Evolutionary conservation across 1,140 invertebrate species (phyloP).

Genomic region (Brachionus calyciflorus): DNA sequence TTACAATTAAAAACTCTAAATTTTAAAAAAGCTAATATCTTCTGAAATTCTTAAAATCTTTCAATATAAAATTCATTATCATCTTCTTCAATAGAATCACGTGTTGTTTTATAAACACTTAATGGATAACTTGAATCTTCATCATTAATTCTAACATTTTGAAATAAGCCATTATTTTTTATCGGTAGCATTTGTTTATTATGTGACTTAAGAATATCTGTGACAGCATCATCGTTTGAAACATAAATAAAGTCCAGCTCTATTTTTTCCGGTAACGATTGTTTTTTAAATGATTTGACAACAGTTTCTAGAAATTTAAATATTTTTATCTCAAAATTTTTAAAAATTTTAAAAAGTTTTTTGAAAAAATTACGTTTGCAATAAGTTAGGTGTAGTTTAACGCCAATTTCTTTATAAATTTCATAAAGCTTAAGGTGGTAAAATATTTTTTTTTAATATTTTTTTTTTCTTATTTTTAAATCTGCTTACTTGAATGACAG

Average conservation of each 20-base stretch:
- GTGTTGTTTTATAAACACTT: background rate
- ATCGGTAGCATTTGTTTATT: background rate
- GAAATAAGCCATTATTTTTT: background rate
- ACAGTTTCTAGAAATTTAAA: background rate
- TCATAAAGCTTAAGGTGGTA: background rate
- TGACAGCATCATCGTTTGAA: constrained; percentile 23
- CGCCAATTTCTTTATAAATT: constrained; percentile 22
- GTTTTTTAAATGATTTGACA: background rate
- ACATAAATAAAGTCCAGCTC: constrained; percentile 22
- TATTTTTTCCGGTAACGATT: background rate
- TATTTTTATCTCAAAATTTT: background rate
- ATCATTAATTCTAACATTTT: constrained; percentile 33
- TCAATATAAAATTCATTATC: background rate
- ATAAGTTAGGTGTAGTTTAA: background rate
- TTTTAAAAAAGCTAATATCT: too few species aligned
- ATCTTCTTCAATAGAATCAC: background rate
- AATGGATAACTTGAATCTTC: background rate
- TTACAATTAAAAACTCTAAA: too few species aligned
- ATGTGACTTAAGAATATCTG: background rate
- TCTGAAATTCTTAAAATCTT: background rate
- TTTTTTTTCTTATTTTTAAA: too few species aligned
- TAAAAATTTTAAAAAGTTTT: too few species aligned
- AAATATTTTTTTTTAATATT: background rate
- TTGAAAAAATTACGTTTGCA: constrained; percentile 20
- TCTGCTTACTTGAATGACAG: constrained; percentile 35